Conservation (phyloP, 2,888 invertebrate species). For the Bellardia pandia region DNA sequence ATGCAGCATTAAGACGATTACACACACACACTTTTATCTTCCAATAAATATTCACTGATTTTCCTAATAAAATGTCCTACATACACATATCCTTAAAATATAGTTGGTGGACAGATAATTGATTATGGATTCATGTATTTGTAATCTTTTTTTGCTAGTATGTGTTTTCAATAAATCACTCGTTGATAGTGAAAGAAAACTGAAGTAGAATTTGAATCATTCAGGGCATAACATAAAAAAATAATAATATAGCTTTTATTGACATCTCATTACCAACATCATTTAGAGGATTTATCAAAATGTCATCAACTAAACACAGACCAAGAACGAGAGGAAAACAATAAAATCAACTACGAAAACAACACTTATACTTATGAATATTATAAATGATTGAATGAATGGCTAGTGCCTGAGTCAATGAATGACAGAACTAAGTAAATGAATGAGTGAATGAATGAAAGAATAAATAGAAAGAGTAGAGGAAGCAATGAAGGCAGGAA, state of each 20-base stretch:
- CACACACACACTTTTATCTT: too few relatives aligned
- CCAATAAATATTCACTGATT: too few relatives aligned
- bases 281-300: conserved; percentile 50
- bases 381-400: conserved; percentile 49
- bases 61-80: too few relatives aligned
- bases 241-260: conserved; percentile 29
- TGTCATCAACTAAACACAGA: conserved; percentile 44
- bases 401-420: conserved; percentile 33
- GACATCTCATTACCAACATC: conserved; percentile 51
- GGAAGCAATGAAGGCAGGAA: background rate
- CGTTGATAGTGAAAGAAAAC: conserved; percentile 4
- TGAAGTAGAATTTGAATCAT: conserved; percentile 25
- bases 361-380: conserved; percentile 27
- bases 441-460: conserved; percentile 3
- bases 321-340: background rate
- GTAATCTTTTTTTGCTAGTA: background rate
- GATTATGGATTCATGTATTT: background rate
- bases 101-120: background rate
- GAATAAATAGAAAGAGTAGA: background rate
- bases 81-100: background rate
- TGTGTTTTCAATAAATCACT: conserved; percentile 14
- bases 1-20: background rate
- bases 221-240: background rate
- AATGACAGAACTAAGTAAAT: conserved; percentile 6
- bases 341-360: background rate